A percentile compares a stretch with the other conserved stretches of the same genome.
phyloP scores from a whole-genome alignment of 2,113 vertebrate genomes.

The Menidia beryllina region DNA sequence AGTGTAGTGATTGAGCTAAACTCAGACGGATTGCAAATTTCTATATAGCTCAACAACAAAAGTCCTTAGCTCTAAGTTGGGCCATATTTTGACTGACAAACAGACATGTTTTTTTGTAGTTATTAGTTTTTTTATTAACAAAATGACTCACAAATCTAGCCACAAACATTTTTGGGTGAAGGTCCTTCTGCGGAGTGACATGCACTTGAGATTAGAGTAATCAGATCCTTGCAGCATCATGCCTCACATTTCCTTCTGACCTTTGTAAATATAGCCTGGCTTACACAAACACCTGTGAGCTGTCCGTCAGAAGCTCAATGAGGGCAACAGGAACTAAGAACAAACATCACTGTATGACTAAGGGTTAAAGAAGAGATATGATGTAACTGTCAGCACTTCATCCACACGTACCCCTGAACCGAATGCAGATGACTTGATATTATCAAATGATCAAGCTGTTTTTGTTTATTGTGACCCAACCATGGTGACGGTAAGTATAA shows the following conservation, averaged over 20 bases:
- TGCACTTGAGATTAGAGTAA: constrained; percentile 28
- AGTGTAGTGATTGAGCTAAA: too few species aligned
- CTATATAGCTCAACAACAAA: too few species aligned
- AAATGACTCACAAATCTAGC: neutral
- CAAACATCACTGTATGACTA: neutral
- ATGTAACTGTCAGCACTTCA: neutral
- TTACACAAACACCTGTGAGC: constrained; percentile 74
- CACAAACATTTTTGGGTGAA: neutral
- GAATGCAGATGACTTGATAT: neutral
- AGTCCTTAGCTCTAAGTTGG: too few species aligned
- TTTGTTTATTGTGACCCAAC: neutral
- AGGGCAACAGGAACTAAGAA: constrained; percentile 15
- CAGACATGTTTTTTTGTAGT: neutral
- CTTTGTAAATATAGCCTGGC: constrained; percentile 77
- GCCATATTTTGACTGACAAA: too few species aligned
- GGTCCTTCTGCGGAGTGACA: constrained; percentile 7
- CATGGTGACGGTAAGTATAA: too few species aligned
- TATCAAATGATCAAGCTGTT: neutral
- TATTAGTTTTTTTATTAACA: neutral
- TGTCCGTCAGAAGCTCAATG: constrained; percentile 63
- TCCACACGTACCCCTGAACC: constrained; percentile 24
- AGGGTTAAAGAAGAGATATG: constrained; percentile 41
- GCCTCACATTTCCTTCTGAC: constrained; percentile 33
- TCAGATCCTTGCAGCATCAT: constrained; percentile 42
- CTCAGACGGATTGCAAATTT: too few species aligned